Conservation (phyloP, 2,797 vertebrate genomes). For the Balearica regulorum region DNA sequence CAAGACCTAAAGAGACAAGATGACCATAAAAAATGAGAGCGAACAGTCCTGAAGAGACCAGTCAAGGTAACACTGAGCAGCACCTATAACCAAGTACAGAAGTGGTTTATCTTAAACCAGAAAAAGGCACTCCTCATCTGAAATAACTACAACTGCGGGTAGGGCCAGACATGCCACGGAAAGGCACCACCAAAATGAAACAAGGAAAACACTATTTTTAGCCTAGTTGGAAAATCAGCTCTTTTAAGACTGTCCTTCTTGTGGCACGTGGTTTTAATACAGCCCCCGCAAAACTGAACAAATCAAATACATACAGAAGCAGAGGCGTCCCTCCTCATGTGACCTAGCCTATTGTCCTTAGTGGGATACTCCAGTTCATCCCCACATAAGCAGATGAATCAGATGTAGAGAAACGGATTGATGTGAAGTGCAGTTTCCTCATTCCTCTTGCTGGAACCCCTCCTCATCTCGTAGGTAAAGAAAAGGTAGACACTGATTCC, state of each 20-base stretch:
- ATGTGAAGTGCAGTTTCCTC: background rate
- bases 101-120: conserved; percentile 8
- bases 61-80: background rate
- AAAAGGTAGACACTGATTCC: background rate
- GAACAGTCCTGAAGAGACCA: background rate
- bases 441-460: background rate
- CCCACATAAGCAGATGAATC: background rate
- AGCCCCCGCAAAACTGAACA: background rate
- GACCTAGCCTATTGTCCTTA: background rate
- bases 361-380: background rate
- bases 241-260: background rate
- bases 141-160: background rate
- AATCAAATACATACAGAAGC: background rate
- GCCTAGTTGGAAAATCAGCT: background rate
- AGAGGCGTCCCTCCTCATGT: background rate
- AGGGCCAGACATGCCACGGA: background rate
- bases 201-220: background rate
- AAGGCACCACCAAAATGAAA: background rate
- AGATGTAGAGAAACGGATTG: background rate
- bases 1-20: background rate
- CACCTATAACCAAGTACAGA: background rate
- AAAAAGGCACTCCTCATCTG: background rate
- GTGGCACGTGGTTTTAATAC: background rate
- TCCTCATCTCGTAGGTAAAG: background rate
- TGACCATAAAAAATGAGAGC: background rate